Conservation (phyloP, 2,113 vertebrate species). For the Zosterops lateralis region DNA sequence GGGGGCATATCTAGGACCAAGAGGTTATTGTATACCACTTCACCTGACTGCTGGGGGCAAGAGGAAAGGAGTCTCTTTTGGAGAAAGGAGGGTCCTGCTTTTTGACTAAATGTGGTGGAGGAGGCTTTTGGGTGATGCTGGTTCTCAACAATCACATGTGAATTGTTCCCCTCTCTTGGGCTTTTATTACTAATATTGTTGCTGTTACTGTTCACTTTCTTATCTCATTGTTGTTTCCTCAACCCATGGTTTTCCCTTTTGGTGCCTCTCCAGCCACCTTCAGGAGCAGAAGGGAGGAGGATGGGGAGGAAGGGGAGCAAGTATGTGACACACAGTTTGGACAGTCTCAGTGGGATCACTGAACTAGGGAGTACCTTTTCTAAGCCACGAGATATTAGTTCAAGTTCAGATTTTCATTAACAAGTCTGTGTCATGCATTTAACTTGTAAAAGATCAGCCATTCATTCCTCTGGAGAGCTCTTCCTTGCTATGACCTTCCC, state of each 20-base stretch:
- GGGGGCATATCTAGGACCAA: neutral
- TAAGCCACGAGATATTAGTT: fast-evolving
- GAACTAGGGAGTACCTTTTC: neutral
- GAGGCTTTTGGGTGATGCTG: fast-evolving
- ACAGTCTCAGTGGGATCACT: neutral
- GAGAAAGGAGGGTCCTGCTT: neutral
- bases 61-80: neutral
- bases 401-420: neutral
- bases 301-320: neutral
- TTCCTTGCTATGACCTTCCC: neutral
- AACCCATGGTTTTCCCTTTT: neutral
- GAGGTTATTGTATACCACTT: neutral
- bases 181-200: neutral
- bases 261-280: neutral
- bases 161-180: neutral
- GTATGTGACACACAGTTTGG: neutral
- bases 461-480: neutral
- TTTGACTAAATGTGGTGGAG: neutral
- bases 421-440: fast-evolving
- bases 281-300: neutral
- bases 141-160: neutral
- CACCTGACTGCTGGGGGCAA: neutral
- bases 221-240: neutral
- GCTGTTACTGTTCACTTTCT: neutral
- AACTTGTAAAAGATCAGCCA: neutral